Base-by-base conservation (phyloP, 23 tunicate species). In the Styela plicata region DNA sequence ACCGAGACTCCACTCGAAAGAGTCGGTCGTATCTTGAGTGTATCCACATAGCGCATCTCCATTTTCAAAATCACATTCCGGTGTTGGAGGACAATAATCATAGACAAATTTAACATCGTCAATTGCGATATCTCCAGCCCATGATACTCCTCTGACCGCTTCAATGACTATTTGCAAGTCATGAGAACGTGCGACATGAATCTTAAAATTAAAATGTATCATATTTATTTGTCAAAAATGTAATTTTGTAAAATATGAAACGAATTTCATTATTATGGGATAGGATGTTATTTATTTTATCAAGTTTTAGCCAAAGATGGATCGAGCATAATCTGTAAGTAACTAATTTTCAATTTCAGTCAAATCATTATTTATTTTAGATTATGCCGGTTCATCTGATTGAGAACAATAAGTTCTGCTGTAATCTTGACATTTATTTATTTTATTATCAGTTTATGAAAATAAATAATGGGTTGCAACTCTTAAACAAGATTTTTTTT, bases 111-210 rank as follows among this genome's bases (percentile, higher is more conserved):
- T 82, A 1, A 96, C 82, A 79, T 96, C 96, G 71, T 96, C 99
- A 78, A 96, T 87, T 21, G 97, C 99, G 71, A 96, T 96, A 67
- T 96, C 99, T 24, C 97, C 96, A 52, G 97, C 92, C 97, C 97
- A 96, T 5, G 90, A 68, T 18, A 63, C 16, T 19, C 99, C 99
- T 36, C 83, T 74, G 2, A 85, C 90, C 1, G 99, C 99, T 78
- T 87, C 92, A 67, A 96, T 91, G 61, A 87, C 86, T 7, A 96
- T 85, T 70, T 93, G 98, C 57, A 93, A 37, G 5, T 79, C 86
- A 24, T 84, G 89, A 74, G 86, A 91, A 61, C 71, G 57, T 2
- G 34, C 52, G 10, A 93, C 86, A 70, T 93, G 93, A 63, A 87
- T 89, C 98, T 92, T 73, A 24, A 31, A 61, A 44, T 13, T 13